Base-by-base conservation (phyloP, 2,888 invertebrate genomes). In the Lasioglossum calceatum region DNA sequence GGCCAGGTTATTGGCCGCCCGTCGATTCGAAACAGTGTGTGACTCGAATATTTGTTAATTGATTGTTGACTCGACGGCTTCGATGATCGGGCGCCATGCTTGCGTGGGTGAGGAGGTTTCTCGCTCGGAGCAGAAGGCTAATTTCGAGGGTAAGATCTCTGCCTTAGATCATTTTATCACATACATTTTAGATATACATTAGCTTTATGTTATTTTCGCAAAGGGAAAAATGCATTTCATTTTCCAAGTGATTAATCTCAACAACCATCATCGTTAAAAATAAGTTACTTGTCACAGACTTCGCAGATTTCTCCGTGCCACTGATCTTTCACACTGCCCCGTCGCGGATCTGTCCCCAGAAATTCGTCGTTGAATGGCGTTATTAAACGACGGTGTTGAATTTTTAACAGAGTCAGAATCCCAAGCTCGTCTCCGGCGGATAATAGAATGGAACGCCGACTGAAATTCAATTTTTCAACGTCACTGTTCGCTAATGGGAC, bases 401-500 rank as follows among this genome's bases (percentile, higher is more conserved):
- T 64, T 27, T 32, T 32, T 64, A 16, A 64, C 36, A 32, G 19
- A 67, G 67, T 67, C 19, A 23, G 67, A 67, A 32, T 36, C 67
- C 67, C 36, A n/a, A 19, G 67, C 67, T 67, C 36, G 16, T 64
- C 36, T 67, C 67, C 67, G 19, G 3, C 3, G 36, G 32, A 36
- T 67, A 67, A 67, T 64, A 36, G 64, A 64, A 32, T 67, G 36
- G 67, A 8, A 67, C 36, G 67, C 32, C 39, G 71, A 42, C 42
- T n/a, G 71, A 71, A 71, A 42, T 71, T 71, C 42, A 39, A 71
- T 71, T 71, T 71, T 71, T 42, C 71, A 71, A 71, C 39, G 71
- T 42, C 42, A 71, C 71, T 39, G 67, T 67, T 36, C 67, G 67
- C 67, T 67, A 67, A 67, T 67, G 67, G 67, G 67, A 67, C 67